Conservation (phyloP, 2,113 vertebrate species). For the Sturnus vulgaris region DNA sequence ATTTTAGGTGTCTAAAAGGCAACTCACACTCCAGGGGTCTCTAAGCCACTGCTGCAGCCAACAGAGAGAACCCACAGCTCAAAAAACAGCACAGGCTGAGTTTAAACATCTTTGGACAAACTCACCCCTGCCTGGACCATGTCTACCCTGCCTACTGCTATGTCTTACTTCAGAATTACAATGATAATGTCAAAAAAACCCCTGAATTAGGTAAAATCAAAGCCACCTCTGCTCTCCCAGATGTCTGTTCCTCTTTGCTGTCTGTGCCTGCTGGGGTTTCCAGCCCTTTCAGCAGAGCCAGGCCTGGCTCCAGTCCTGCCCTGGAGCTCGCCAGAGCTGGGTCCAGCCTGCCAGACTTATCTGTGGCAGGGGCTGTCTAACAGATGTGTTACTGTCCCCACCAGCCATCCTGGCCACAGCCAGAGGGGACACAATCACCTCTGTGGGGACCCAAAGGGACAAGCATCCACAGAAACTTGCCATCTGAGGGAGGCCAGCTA, state of each 20-base stretch:
- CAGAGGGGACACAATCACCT: neutral
- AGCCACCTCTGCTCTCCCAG: neutral
- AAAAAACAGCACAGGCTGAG: neutral
- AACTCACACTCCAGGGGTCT: neutral
- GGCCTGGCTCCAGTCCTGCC: neutral
- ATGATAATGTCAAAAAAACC: neutral
- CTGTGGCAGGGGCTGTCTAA: neutral
- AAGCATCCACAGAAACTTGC: neutral
- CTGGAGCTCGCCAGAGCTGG: neutral
- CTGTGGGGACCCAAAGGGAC: neutral
- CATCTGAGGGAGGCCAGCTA: neutral
- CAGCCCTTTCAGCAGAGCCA: neutral
- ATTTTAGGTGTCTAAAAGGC: neutral
- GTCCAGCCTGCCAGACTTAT: neutral
- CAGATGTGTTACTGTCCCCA: neutral
- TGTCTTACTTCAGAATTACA: neutral
- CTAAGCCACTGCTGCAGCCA: neutral
- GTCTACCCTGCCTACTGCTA: neutral
- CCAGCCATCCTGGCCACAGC: neutral
- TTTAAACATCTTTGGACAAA: neutral
- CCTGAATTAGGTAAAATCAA: neutral
- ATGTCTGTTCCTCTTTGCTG: neutral
- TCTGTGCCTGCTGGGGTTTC: neutral
- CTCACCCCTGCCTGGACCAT: neutral
- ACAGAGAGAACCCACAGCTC: neutral